Base-by-base conservation (phyloP, 2,113 vertebrate species). In the Poicephalus meyeri region DNA sequence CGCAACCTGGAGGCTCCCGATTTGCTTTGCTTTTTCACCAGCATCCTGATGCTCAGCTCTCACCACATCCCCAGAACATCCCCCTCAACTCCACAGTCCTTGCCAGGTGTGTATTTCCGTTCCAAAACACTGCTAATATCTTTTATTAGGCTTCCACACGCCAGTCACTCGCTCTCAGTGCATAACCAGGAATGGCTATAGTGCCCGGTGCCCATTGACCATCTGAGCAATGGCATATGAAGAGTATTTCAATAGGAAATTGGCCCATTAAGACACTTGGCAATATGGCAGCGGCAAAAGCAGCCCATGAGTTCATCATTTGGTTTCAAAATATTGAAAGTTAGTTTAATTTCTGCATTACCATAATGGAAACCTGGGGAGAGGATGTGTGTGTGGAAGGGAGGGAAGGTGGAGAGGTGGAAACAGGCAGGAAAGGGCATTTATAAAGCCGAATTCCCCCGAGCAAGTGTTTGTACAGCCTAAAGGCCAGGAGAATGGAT, bases 141-240 rank as follows among this genome's bases (percentile, higher is more conserved):
- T 52, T 90, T 80, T 52, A 92, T 93, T 80, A 49, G 52, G 86
- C 47, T 82, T 79, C 88, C 77, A 86, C 95, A 93, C 72, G 80
- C 85, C 6, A 66, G 81, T 58, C 37, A 11, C 66, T 93, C 6
- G 1, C 77, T 79, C 82, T 80, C 35, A 2, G 42, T 65, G 95
- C 69, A 25, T 12, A 68, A 55, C 46, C 68, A 78, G 88, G 86
- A 35, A 3, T 1, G 56, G 86, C 86, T 90, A 65, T 10, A 11
- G 86, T 3, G 61, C 56, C 73, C 53, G 77, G 0, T 81, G 86
- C 92, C 24, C 95, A 76, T 65, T 66, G 93, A 96, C 96, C 96
- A 97, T 95, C 96, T 96, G 96, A 96, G 83, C 96, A 35, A n/a
- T 21, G 72, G 37, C 83, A 93, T 49, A 31, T 9, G 24, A 90